phyloP scores from a whole-genome alignment of 2,888 invertebrate species.

The Meteorus cinctellus region DNA sequence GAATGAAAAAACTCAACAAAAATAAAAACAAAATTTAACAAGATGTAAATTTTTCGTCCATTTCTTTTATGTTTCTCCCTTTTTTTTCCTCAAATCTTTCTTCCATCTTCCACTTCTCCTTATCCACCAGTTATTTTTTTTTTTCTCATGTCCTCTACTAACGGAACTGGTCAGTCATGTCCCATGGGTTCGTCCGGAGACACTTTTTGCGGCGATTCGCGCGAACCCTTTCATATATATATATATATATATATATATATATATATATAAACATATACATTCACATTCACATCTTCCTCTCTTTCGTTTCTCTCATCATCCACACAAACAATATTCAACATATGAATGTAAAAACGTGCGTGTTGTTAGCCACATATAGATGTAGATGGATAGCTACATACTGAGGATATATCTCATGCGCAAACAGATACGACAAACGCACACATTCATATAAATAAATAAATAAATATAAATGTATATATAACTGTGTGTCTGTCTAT shows the following conservation, averaged over 20 bases:
- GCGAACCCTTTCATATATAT: slow-evolving; percentile 24
- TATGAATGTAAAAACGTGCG: slow-evolving; percentile 52
- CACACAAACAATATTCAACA: no score
- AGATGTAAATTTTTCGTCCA: neutral
- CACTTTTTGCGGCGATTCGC: slow-evolving; percentile 40
- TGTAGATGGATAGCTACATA: slow-evolving; percentile 49
- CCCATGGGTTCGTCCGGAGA: slow-evolving; percentile 20
- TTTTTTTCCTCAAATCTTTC: neutral
- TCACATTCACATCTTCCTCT: no score
- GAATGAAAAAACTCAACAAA: neutral
- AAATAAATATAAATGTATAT: slow-evolving; percentile 6
- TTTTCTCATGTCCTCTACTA: slow-evolving; percentile 7
- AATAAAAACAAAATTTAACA: neutral
- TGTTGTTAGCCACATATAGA: slow-evolving; percentile 54
- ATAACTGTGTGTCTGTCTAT: slow-evolving; percentile 6
- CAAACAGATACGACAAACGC: slow-evolving; percentile 3
- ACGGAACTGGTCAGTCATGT: slow-evolving; percentile 32
- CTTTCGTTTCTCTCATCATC: no score
- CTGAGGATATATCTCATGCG: slow-evolving; percentile 30
- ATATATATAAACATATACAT: neutral
- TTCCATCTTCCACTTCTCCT: neutral
- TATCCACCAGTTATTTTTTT: slow-evolving; percentile 6
- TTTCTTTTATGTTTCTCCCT: no score
- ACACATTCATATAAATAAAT: no score
- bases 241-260: neutral